Conservation (phyloP, 1,140 invertebrate genomes). For the Phortica variegata region DNA sequence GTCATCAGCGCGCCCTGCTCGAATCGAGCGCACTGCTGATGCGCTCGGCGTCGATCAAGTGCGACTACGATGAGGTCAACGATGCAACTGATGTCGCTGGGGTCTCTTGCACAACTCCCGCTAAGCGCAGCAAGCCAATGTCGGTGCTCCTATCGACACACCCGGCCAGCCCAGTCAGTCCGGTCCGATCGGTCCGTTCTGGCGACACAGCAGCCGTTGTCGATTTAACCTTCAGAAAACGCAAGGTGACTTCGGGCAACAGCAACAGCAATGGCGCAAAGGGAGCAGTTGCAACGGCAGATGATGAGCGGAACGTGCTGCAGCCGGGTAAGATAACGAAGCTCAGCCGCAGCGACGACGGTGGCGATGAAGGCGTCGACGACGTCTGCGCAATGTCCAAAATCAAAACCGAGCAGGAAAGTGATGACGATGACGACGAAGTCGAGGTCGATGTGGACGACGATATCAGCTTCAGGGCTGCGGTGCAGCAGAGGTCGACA, state of each 20-base stretch:
- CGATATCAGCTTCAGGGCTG: constrained; percentile 18
- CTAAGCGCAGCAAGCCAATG: too few species aligned
- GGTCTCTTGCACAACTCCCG: too few species aligned
- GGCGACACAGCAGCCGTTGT: constrained; percentile 34
- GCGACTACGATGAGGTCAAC: neutral
- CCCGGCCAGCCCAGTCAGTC: too few species aligned
- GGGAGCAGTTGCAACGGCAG: constrained; percentile 8
- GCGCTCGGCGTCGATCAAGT: too few species aligned
- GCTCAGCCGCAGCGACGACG: neutral
- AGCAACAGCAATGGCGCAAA: neutral
- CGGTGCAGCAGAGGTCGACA: constrained; percentile 22
- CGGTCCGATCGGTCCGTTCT: too few species aligned
- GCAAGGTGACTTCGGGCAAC: constrained; percentile 23
- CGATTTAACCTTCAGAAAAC: constrained; percentile 47
- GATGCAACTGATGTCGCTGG: too few species aligned
- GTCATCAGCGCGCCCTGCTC: constrained; percentile 19
- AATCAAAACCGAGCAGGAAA: constrained; percentile 30
- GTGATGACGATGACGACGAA: constrained; percentile 11
- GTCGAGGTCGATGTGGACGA: constrained; percentile 20
- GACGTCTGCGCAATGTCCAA: too few species aligned
- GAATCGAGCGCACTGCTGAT: neutral
- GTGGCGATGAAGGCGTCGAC: constrained; percentile 14
- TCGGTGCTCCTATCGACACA: too few species aligned
- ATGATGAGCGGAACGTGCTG: neutral
- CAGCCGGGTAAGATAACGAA: constrained; percentile 35